Evolutionary conservation across 2,113 vertebrate genomes (phyloP), one percentile per base, ranked within the genome.

Genomic region (Apistogramma diplotaenia): DNA sequence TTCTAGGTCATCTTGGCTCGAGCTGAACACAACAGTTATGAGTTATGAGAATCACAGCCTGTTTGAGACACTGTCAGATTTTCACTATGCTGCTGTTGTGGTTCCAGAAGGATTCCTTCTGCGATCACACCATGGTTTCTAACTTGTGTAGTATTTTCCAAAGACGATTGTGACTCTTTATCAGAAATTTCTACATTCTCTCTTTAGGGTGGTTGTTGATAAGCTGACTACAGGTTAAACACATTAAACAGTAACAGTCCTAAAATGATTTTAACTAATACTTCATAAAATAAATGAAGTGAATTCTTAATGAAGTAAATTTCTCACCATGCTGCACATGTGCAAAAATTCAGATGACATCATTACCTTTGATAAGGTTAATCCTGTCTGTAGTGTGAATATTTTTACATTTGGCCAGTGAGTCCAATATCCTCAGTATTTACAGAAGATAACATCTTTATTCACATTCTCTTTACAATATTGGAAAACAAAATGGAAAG

Each of bases 381-480:
- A 87, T 83, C 81, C 76, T 6, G 43, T 79, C 75, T 72, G 75
- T 12, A 57, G 29, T 57, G n/a, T 43, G 13, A 1, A 49, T 2
- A 9, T 19, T 46, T 33, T 51, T 72, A 51, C 27, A 21, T n/a
- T 70, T 40, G 56, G 2, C 5, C 51, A 54, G 15, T 54, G 49
- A 21, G 4, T 27, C 33, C 5, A 18, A 70, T 70, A 29, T 1
- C 3, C 12, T 58, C 56, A 11, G 5, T 13, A 59, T 73, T 86
- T 88, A 71, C 84, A 82, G 85, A 79, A 85, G 86, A 91, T 92
- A 83, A 74, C 54, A 84, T 85, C 82, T 94, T 93, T 93, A 93
- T 94, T 95, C 85, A 91, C 93, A 93, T 88, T 90, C 90, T 96
- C 86, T 94, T 88, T 91, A 95, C 94, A 95, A 87, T 89, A 73